phyloP scores from a whole-genome alignment of 2,113 vertebrate species.

The Tamias sibiricus region DNA sequence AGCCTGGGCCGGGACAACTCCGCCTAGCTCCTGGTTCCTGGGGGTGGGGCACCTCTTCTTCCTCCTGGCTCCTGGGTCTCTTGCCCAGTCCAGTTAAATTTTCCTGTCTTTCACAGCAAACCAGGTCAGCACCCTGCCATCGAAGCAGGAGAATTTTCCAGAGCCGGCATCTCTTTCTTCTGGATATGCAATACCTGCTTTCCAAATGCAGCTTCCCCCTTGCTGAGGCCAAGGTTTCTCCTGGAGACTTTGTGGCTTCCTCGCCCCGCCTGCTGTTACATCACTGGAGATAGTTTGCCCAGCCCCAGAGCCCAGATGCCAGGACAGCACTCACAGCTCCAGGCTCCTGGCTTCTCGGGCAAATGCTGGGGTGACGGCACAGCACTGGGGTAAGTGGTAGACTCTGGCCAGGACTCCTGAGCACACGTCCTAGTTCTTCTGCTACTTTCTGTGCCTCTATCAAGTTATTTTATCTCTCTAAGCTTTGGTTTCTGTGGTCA shows the following conservation, averaged over 20 bases:
- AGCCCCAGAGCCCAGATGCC: not conserved
- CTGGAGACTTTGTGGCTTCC: not conserved
- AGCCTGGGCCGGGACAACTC: not conserved
- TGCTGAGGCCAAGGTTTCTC: not conserved
- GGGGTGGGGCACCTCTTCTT: not conserved
- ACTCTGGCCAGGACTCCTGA: not conserved
- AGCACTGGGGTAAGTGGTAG: not conserved
- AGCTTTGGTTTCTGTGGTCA: not conserved
- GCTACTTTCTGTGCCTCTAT: not conserved
- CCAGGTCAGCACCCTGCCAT: not conserved
- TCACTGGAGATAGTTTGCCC: not conserved
- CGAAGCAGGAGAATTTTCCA: not conserved
- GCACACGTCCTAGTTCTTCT: not conserved
- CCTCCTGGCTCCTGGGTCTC: not conserved
- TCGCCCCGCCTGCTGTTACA: fast-evolving
- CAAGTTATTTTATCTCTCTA: not conserved
- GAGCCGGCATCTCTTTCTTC: not conserved
- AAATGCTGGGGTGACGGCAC: not conserved
- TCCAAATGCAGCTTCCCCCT: not conserved
- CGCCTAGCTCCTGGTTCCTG: not conserved
- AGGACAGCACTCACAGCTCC: not conserved
- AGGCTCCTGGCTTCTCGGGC: not conserved
- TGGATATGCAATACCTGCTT: not conserved
- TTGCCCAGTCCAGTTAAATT: not conserved
- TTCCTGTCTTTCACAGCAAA: not conserved